Conservation (phyloP, 2,113 vertebrate genomes). For the Salminus brasiliensis region DNA sequence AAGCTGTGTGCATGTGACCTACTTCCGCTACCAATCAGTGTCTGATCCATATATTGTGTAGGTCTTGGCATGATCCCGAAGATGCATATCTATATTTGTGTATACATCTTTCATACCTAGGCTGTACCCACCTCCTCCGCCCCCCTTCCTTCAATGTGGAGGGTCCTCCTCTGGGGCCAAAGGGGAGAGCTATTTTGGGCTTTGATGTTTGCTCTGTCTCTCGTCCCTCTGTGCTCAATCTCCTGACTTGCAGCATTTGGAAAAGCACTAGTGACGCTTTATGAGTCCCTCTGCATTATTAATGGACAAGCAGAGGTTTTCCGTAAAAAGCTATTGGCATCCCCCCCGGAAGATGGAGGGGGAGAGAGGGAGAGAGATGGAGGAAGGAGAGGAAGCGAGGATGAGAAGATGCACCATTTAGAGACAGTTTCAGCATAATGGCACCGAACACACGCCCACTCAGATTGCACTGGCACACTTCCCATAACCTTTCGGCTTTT, state of each 20-base stretch:
- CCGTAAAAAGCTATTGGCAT: constrained; percentile 20
- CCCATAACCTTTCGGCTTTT: background rate
- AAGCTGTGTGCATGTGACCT: no score
- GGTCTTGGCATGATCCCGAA: background rate
- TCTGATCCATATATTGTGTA: background rate
- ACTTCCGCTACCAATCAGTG: no score
- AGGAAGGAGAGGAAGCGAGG: background rate
- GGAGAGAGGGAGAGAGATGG: background rate
- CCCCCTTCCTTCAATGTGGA: background rate
- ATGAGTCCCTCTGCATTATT: constrained; percentile 43
- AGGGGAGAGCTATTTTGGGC: constrained; percentile 28
- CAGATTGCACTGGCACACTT: background rate
- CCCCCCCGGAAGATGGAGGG: background rate
- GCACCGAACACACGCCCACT: background rate
- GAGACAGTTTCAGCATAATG: background rate
- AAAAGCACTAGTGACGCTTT: constrained; percentile 35
- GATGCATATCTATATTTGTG: background rate
- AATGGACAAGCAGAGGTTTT: constrained; percentile 38
- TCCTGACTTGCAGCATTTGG: constrained; percentile 24
- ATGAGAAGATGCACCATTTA: background rate
- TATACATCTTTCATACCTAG: background rate
- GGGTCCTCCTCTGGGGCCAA: background rate
- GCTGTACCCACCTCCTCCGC: background rate
- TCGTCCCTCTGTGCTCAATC: constrained; percentile 11
- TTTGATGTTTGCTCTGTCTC: constrained; percentile 30